A percentile compares a stretch with the other conserved stretches of the same genome.
Evolutionary conservation across 2,888 invertebrate species (phyloP).

Genomic region (Oscheius onirici): DNA sequence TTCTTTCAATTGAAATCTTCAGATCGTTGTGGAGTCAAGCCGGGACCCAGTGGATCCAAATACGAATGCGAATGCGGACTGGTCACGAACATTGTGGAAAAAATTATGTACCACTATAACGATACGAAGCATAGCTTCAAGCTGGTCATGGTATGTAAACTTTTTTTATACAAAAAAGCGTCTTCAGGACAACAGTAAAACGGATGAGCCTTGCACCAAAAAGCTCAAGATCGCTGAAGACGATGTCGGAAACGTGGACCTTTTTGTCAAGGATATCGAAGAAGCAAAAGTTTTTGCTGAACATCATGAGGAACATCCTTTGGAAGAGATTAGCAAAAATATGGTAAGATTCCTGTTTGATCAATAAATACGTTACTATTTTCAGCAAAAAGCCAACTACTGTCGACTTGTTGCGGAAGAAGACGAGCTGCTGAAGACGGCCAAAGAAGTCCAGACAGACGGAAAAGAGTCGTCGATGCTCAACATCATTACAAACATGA

Average conservation of each 20-base stretch:
- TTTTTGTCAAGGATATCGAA: neutral
- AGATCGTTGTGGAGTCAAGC: neutral
- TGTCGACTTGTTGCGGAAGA: neutral
- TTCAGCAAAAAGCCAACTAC: neutral
- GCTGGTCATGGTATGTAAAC: neutral
- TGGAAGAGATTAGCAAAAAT: neutral
- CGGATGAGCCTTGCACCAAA: no score
- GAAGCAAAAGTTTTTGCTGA: neutral
- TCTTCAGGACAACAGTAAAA: neutral
- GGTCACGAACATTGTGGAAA: neutral
- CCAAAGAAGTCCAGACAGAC: neutral
- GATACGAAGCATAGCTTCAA: neutral
- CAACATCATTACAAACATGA: neutral
- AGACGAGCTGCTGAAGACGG: neutral
- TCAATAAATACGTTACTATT: neutral
- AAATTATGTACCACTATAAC: neutral
- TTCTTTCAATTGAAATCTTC: neutral
- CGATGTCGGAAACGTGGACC: no score
- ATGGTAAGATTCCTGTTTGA: neutral
- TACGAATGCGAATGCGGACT: constrained; percentile 1
- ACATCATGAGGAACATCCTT: neutral
- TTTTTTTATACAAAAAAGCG: no score
- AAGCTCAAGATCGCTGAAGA: no score
- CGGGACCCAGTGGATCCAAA: neutral
- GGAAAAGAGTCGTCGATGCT: neutral